phyloP scores from a whole-genome alignment of 1,140 invertebrate species.

The Penaeus indicus region DNA sequence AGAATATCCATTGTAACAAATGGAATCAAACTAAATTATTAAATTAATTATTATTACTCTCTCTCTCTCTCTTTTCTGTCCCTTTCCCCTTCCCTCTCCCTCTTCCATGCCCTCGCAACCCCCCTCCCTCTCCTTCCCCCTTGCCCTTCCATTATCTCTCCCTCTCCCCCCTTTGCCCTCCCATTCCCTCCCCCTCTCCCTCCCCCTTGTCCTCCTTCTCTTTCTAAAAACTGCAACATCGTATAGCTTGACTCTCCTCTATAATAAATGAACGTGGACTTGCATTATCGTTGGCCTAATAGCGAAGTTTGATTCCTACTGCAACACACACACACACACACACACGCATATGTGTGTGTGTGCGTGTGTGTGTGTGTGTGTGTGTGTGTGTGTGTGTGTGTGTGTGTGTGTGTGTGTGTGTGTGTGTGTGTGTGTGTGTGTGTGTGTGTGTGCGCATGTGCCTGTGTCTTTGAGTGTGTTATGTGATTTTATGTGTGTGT shows the following conservation, averaged over 20 bases:
- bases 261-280: not conserved
- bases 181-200: not conserved
- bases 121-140: conserved; percentile 4
- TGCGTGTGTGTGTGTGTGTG: too few relatives aligned
- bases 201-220: not conserved
- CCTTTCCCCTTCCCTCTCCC: not conserved
- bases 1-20: too few relatives aligned
- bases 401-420: too few relatives aligned
- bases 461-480: too few relatives aligned
- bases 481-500: too few relatives aligned
- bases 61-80: not conserved
- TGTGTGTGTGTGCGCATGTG: too few relatives aligned
- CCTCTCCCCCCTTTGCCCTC: not conserved
- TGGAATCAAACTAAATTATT: not conserved
- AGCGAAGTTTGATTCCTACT: too few relatives aligned
- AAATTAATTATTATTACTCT: not conserved
- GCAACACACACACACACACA: too few relatives aligned
- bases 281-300: too few relatives aligned
- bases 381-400: too few relatives aligned
- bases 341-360: too few relatives aligned
- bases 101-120: not conserved
- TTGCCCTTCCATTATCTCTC: not conserved
- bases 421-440: too few relatives aligned
- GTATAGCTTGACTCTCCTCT: not conserved
- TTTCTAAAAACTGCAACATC: not conserved